Evolutionary conservation across 2,113 vertebrate species (phyloP).

Genomic region (Megaceryle torquata): DNA sequence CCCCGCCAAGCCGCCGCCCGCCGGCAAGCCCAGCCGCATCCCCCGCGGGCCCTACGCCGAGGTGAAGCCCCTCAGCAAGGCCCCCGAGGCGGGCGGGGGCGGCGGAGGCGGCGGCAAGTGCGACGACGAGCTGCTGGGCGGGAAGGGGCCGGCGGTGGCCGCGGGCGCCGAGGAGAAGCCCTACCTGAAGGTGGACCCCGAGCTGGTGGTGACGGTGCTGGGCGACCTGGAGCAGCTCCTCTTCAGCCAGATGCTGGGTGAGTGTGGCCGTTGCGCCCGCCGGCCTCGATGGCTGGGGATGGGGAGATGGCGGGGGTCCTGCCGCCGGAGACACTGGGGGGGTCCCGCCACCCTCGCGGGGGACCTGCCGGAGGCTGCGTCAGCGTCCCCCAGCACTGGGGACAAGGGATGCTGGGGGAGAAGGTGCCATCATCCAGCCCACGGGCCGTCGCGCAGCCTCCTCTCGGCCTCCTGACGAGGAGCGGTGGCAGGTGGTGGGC

Average conservation of each 20-base stretch:
- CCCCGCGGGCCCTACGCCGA: constrained; percentile 92
- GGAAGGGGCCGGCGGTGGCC: constrained; percentile 75
- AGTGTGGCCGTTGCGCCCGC: constrained; percentile 52
- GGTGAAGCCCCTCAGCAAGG: constrained; percentile 93
- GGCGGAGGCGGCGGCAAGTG: constrained; percentile 73
- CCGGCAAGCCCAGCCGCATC: constrained; percentile 88
- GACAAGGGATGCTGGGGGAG: neutral
- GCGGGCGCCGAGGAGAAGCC: constrained; percentile 81
- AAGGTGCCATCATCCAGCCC: neutral
- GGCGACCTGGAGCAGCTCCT: constrained; percentile 96
- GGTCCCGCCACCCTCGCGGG: neutral
- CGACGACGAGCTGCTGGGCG: constrained; percentile 81
- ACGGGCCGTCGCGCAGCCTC: accelerated
- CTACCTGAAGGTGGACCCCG: constrained; percentile 95
- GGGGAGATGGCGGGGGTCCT: neutral
- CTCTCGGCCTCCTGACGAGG: neutral
- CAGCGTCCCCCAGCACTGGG: accelerated
- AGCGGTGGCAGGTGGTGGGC: neutral
- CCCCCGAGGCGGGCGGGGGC: constrained; percentile 74
- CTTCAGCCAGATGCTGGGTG: constrained; percentile 96
- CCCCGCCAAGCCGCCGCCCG: constrained; percentile 72
- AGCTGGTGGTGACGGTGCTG: constrained; percentile 95
- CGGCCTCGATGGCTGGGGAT: neutral
- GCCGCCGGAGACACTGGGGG: neutral
- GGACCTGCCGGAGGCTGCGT: neutral